Conservation (phyloP, 2,888 invertebrate species). For the Cancer borealis region DNA sequence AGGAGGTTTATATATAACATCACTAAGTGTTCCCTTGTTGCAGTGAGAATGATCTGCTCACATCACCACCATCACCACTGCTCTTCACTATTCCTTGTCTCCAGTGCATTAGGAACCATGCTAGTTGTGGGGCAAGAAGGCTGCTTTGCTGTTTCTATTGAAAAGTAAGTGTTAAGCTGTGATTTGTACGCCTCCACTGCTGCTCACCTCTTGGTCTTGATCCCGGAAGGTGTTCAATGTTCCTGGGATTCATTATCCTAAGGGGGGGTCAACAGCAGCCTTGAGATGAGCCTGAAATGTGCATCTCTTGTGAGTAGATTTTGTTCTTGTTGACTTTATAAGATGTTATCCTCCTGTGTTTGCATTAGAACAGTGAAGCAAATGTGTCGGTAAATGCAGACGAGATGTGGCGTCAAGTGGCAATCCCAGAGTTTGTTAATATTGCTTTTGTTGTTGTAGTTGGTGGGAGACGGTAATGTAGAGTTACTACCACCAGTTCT, state of each 20-base stretch:
- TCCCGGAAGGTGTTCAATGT: too few species aligned
- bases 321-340: neutral
- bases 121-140: too few species aligned
- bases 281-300: conserved; percentile 4
- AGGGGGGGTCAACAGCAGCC: neutral
- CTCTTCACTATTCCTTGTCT: too few species aligned
- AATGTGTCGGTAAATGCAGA: neutral
- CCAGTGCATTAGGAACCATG: too few species aligned
- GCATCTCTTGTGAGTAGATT: conserved; percentile 3
- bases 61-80: too few species aligned
- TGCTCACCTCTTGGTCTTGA: too few species aligned
- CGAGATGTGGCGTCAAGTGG: neutral
- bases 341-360: neutral
- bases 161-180: too few species aligned
- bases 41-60: too few species aligned
- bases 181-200: too few species aligned
- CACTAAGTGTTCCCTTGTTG: too few species aligned
- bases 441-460: conserved; percentile 8
- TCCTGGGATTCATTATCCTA: neutral
- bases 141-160: too few species aligned
- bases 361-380: neutral
- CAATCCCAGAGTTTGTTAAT: neutral
- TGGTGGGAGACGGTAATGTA: neutral
- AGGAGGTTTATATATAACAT: too few species aligned
- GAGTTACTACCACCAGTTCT: neutral